Conservation (phyloP, 2,888 invertebrate species). For the Caradrina clavipalpis region DNA sequence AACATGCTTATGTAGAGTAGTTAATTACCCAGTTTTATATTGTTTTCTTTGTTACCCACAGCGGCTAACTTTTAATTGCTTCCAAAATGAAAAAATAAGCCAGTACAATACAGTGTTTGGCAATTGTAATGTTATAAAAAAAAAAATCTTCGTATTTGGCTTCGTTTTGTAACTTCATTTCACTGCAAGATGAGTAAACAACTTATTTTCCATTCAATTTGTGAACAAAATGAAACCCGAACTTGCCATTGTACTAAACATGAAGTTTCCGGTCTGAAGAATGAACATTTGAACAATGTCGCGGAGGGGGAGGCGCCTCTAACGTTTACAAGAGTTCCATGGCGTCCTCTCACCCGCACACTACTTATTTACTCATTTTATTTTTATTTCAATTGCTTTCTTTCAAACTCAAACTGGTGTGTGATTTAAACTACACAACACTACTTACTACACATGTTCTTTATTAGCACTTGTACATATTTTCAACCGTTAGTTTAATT, state of each 20-base stretch:
- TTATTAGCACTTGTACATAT: too few species aligned
- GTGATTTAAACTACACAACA: too few species aligned
- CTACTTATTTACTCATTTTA: neutral
- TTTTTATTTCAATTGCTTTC: neutral
- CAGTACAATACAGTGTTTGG: neutral
- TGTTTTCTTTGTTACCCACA: neutral
- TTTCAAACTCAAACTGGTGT: neutral
- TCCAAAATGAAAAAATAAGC: neutral
- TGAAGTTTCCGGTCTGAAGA: slow-evolving; percentile 9
- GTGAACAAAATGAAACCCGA: slow-evolving; percentile 11
- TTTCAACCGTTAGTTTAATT: too few species aligned
- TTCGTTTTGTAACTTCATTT: neutral
- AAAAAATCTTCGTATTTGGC: too few species aligned
- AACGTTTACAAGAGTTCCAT: slow-evolving; percentile 44
- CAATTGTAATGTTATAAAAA: too few species aligned
- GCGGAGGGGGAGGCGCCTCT: neutral
- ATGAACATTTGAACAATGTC: slow-evolving; percentile 28
- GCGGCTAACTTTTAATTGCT: neutral
- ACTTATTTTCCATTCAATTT: neutral
- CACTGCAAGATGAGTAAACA: neutral
- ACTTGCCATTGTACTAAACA: slow-evolving; percentile 9
- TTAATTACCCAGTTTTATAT: slow-evolving; percentile 1
- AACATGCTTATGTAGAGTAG: neutral
- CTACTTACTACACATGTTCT: too few species aligned
- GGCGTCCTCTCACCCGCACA: neutral